These are phyloP conservation scores for Platycheirus rosarum DNA, from an alignment of 2,888 invertebrate genomes.

Conservation along the genomic window DNA sequence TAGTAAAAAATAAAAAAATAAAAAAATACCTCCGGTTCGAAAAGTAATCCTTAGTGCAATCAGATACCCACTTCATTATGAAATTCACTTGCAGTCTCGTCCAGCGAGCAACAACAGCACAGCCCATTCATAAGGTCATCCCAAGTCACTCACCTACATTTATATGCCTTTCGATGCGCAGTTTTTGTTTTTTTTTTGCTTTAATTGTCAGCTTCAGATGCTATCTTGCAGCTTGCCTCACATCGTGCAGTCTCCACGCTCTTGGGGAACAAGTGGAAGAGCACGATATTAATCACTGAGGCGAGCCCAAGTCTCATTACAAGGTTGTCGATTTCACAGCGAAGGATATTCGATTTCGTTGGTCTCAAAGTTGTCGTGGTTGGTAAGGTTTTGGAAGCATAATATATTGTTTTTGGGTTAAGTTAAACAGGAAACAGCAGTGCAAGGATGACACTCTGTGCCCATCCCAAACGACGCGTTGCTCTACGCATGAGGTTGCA, in stretches of 20 bases:
- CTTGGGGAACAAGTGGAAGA: slow-evolving; percentile 66
- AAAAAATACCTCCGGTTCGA: not conserved
- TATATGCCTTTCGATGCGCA: slow-evolving; percentile 21
- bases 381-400: slow-evolving; percentile 31
- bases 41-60: slow-evolving; percentile 29
- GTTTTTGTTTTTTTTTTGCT: slow-evolving; percentile 30
- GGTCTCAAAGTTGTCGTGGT: not conserved
- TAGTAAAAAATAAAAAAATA: not conserved
- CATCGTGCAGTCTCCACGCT: slow-evolving; percentile 5
- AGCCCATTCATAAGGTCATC: slow-evolving; percentile 57
- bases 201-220: slow-evolving; percentile 60
- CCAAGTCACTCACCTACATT: slow-evolving; percentile 66
- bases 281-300: slow-evolving; percentile 70
- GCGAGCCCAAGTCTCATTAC: slow-evolving; percentile 65
- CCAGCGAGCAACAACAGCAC: no score
- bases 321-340: slow-evolving; percentile 62
- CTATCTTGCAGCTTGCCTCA: slow-evolving; percentile 46
- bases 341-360: slow-evolving; percentile 53
- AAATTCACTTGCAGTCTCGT: slow-evolving; percentile 46
- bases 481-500: no score
- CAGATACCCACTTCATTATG: slow-evolving; percentile 49
- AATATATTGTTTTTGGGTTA: slow-evolving; percentile 42
- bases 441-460: slow-evolving; percentile 23
- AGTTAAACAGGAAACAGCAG: slow-evolving; percentile 53
- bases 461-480: slow-evolving; percentile 8